A percentile compares a stretch with the other conserved stretches of the same genome.
Conservation (phyloP, 2,113 vertebrate species). For the Cavia porcellus region DNA sequence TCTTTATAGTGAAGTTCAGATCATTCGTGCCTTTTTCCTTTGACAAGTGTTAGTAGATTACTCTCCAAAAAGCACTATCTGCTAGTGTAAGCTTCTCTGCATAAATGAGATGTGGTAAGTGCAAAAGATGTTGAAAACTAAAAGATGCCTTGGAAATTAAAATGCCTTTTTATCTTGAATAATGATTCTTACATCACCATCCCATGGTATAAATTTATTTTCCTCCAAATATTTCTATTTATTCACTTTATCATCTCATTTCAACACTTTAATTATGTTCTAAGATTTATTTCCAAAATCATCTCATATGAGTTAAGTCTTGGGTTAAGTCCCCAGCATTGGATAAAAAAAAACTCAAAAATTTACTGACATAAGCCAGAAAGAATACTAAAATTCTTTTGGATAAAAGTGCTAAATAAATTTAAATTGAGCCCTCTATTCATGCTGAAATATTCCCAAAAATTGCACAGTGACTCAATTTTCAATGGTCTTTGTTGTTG, state of each 20-base stretch:
- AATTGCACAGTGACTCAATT: constrained; percentile 58
- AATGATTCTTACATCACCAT: constrained; percentile 4
- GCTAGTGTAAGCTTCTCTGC: not conserved
- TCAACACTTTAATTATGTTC: constrained; percentile 54
- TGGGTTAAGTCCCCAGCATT: not conserved
- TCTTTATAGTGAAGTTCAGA: not conserved
- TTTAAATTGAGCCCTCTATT: constrained; percentile 50
- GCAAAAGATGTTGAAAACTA: constrained; percentile 2
- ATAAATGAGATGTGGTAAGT: not conserved
- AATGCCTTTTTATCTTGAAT: constrained; percentile 25
- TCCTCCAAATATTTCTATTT: constrained; percentile 41
- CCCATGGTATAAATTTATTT: constrained; percentile 12
- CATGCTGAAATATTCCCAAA: constrained; percentile 63
- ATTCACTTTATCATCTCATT: constrained; percentile 60
- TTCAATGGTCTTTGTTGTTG: constrained; percentile 62
- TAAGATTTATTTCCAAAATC: constrained; percentile 48
- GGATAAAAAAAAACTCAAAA: not conserved
- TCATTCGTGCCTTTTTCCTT: not conserved
- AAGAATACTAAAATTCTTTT: constrained; percentile 30
- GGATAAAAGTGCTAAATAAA: constrained; percentile 48
- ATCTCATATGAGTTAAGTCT: not conserved
- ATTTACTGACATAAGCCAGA: constrained; percentile 35
- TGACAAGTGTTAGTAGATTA: not conserved
- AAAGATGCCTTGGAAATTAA: not conserved
- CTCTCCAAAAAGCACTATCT: not conserved